Conservation (phyloP, 2,797 vertebrate genomes). For the Danio tinwini region DNA sequence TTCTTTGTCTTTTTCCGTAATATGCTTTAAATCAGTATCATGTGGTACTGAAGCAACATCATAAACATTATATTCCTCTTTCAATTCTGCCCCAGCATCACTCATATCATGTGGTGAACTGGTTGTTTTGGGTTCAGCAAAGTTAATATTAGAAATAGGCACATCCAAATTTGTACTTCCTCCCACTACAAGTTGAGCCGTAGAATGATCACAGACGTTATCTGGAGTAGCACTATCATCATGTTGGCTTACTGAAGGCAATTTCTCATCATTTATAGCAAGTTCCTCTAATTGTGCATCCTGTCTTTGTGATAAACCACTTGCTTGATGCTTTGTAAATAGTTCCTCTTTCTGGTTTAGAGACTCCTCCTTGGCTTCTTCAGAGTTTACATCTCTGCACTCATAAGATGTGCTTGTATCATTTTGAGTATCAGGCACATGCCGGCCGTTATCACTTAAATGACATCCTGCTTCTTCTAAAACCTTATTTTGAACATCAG, state of each 20-base stretch:
- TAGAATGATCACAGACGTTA: neutral
- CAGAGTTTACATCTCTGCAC: neutral
- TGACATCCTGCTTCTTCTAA: slow-evolving; percentile 16
- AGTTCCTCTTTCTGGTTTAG: neutral
- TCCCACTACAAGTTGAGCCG: slow-evolving; percentile 8
- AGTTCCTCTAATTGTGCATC: slow-evolving; percentile 7
- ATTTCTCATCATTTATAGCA: neutral
- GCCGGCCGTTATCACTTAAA: slow-evolving; percentile 7
- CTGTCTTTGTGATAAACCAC: neutral
- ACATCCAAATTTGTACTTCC: neutral
- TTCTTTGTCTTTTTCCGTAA: neutral
- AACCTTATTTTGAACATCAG: slow-evolving; percentile 15
- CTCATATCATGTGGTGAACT: neutral
- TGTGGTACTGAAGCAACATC: slow-evolving; percentile 12
- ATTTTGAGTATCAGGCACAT: slow-evolving; percentile 10
- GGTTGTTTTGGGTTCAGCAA: neutral
- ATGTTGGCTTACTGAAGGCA: neutral
- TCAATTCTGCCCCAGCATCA: neutral
- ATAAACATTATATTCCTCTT: neutral
- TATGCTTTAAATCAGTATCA: neutral
- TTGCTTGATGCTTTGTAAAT: neutral
- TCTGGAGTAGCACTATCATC: neutral
- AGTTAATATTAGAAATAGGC: neutral
- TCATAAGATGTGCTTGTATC: neutral
- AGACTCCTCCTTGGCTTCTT: neutral